Base-by-base conservation (phyloP, 2,113 vertebrate species). In the Paradisaea rubra region DNA sequence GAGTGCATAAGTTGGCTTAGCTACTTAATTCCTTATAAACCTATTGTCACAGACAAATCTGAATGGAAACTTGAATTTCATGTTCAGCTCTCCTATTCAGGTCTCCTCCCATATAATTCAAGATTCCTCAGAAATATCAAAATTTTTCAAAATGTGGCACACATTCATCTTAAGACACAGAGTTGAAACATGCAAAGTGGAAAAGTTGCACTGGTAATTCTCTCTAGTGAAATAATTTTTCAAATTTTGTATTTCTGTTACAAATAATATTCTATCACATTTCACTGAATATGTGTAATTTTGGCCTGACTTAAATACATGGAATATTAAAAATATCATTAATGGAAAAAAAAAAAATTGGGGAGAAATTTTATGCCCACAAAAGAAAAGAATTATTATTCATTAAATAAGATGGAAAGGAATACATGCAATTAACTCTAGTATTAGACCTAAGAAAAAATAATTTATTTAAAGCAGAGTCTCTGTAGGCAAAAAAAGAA, bases 321-420 rank as follows among this genome's bases (percentile, higher is more conserved):
- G 1, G 15, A 53, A 74, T 66, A 66, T 37, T 1, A n/a, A 47
- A 21, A 66, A 54, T 4, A 42, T 13, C 1, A 13, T 50, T n/a
- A 22, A 6, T n/a, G 4, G 23, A 33, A 73, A 28, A 50, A 70
- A 59, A 35, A 22, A 57, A 60, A 13, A 39, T 17, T 3, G 2
- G 24, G 6, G 3, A 3, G 10, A 24, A 81, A n/a, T 3, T 25
- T 37, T 52, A 18, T n/a, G 7, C 2, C 2, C 11, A 59, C 5
- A 30, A 49, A 59, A 88, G 7, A 39, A 20, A 9, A 35, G 4
- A 54, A 33, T 60, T 9, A 30, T 64, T 0, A 33, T 35, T 64
- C 16, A 22, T 73, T 65, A 30, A 54, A 39, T 22, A 22, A 70
- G 4, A 8, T 44, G 10, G 10, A 71, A 59, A 42, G 4, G 15